phyloP scores from a whole-genome alignment of 2,113 vertebrate genomes.

The Balaeniceps rex region DNA sequence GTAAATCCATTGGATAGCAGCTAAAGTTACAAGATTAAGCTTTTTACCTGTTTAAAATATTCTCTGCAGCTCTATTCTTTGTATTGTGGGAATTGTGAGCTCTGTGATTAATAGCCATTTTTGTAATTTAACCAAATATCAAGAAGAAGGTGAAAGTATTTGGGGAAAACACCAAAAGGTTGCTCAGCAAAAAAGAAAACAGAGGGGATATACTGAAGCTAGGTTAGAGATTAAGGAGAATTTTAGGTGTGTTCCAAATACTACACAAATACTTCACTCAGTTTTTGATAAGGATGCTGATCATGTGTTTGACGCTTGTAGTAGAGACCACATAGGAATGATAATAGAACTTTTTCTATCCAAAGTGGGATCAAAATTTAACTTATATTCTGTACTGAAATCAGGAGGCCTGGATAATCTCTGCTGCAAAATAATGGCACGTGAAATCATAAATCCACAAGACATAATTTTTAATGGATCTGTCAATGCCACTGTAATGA shows the following conservation, averaged over 20 bases:
- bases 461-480: neutral
- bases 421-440: neutral
- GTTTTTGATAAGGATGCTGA: neutral
- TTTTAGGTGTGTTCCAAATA: neutral
- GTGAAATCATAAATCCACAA: neutral
- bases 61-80: neutral
- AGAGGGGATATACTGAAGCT: neutral
- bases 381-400: neutral
- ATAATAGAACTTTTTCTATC: neutral
- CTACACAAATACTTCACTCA: neutral
- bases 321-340: neutral
- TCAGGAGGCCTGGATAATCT: neutral
- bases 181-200: neutral
- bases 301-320: neutral
- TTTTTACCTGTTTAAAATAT: neutral
- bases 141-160: neutral
- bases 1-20: neutral
- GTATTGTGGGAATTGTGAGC: neutral
- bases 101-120: neutral
- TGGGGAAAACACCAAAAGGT: neutral
- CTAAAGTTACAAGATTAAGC: neutral
- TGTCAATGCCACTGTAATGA: neutral
- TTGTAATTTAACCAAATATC: neutral
- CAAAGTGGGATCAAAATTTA: neutral
- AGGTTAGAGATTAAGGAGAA: neutral